These are phyloP conservation scores for Pterois miles DNA, from an alignment of 2,797 vertebrate species.

Conservation along the genomic window DNA sequence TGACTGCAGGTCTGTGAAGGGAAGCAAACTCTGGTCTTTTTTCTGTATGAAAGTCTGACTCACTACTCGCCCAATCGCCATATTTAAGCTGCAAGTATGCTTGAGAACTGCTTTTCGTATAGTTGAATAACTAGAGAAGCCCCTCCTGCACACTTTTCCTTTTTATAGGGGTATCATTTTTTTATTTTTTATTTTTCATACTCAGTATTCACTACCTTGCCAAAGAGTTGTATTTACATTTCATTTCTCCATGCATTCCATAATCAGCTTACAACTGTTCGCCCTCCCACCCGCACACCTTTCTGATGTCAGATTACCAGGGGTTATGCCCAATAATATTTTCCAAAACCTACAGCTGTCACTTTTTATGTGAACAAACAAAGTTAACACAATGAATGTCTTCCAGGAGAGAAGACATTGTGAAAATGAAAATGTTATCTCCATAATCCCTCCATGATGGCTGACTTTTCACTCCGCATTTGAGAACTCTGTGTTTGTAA, in stretches of 20 bases:
- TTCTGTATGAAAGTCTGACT: not conserved
- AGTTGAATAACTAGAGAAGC: not conserved
- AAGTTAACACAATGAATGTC: not conserved
- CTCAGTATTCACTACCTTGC: no score
- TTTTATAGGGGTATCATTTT: no score
- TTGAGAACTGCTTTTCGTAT: not conserved
- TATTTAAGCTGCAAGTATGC: not conserved
- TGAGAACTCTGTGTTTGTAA: not conserved
- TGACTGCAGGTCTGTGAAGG: not conserved
- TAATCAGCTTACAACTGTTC: no score
- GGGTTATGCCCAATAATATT: no score
- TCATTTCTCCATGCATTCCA: no score
- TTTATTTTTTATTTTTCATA: no score
- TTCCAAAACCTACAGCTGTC: no score
- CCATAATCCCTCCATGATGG: not conserved
- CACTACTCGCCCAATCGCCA: not conserved
- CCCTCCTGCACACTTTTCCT: not conserved
- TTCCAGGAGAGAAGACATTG: not conserved
- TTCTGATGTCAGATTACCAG: no score
- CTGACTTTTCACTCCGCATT: not conserved
- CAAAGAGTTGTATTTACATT: no score
- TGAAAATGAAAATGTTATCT: no score
- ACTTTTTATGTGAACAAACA: not conserved
- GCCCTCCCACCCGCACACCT: no score
- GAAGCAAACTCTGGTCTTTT: not conserved